Evolutionary conservation across 2,888 invertebrate species (phyloP).

Genomic region (Sesamia inferens): DNA sequence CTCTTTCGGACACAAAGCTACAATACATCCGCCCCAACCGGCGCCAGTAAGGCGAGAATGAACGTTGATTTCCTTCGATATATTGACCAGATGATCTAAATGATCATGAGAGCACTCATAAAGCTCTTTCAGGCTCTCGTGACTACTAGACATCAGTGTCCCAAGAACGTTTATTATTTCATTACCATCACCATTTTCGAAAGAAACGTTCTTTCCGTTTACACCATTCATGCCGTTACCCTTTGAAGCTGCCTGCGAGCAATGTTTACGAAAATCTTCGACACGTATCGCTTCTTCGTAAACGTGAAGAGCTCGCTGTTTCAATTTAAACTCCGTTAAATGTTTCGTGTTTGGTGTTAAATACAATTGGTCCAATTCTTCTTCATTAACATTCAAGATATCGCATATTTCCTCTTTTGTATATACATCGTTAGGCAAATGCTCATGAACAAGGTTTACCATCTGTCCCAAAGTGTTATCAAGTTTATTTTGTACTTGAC

Average conservation of each 20-base stretch:
- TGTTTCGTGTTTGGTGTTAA: constrained; percentile 90
- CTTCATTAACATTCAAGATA: constrained; percentile 90
- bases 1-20: constrained; percentile 94
- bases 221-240: constrained; percentile 62
- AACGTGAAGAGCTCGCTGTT: constrained; percentile 97
- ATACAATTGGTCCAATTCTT: constrained; percentile 89
- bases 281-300: constrained; percentile 97
- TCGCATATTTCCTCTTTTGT: constrained; percentile 92
- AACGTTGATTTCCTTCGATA: constrained; percentile 92
- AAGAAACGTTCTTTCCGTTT: constrained; percentile 68
- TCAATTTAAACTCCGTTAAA: constrained; percentile 93
- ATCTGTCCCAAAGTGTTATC: constrained; percentile 92
- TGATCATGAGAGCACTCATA: constrained; percentile 98
- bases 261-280: constrained; percentile 92
- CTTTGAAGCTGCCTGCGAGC: constrained; percentile 81
- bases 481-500: constrained; percentile 93
- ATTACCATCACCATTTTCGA: constrained; percentile 65
- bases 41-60: constrained; percentile 99
- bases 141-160: constrained; percentile 96
- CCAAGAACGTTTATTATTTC: constrained; percentile 91
- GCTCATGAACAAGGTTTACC: constrained; percentile 91
- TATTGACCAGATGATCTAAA: constrained; percentile 94
- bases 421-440: constrained; percentile 92
- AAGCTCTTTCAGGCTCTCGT: constrained; percentile 94
- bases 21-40: constrained; percentile 99